These are phyloP conservation scores for Leucania comma DNA, from an alignment of 2,888 invertebrate genomes.

Conservation along the genomic window DNA sequence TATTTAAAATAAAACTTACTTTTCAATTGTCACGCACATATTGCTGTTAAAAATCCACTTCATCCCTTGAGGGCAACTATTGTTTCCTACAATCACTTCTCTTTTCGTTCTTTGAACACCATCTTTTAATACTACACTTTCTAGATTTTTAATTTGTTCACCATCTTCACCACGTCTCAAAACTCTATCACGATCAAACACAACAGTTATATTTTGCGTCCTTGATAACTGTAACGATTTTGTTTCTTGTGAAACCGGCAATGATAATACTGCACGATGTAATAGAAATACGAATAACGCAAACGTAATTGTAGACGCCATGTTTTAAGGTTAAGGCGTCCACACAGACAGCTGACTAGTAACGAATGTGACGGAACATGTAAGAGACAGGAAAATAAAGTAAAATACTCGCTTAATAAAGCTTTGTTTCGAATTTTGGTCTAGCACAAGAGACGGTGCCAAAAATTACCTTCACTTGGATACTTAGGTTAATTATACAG, in stretches of 20 bases:
- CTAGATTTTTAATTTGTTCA: neutral
- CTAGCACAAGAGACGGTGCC: no score
- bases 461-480: neutral
- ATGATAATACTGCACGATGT: neutral
- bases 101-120: neutral
- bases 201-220: neutral
- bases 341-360: neutral
- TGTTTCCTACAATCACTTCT: neutral
- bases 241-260: neutral
- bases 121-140: neutral
- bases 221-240: neutral
- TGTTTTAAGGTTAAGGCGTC: neutral
- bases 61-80: neutral
- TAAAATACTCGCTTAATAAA: neutral
- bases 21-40: neutral
- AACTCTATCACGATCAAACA: neutral
- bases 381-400: conserved; percentile 2
- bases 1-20: neutral
- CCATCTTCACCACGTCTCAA: neutral
- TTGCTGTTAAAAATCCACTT: neutral
- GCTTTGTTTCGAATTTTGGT: neutral
- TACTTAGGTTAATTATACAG: neutral
- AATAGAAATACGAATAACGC: neutral
- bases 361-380: neutral
- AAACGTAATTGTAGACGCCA: neutral